These are phyloP conservation scores for Hirudinaria manillensis DNA, from an alignment of 2,888 invertebrate species.

Conservation along the genomic window DNA sequence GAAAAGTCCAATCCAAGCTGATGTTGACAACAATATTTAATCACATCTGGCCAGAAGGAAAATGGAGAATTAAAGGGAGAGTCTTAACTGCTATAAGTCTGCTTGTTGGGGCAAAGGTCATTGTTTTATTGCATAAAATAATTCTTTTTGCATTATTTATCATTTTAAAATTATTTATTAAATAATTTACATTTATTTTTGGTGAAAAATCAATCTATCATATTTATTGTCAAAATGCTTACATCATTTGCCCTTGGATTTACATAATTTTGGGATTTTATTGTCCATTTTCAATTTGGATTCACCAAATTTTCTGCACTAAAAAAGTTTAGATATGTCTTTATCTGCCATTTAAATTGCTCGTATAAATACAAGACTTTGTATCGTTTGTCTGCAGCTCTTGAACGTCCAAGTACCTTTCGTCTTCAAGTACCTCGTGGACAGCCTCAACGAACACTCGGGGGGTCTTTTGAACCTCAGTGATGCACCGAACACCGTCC, in stretches of 20 bases:
- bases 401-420: slow-evolving; percentile 89
- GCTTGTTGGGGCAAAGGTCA: slow-evolving; percentile 57
- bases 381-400: slow-evolving; percentile 57
- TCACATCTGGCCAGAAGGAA: slow-evolving; percentile 92
- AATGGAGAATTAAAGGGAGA: slow-evolving; percentile 67
- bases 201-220: no score
- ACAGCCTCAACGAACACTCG: slow-evolving; percentile 67
- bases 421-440: slow-evolving; percentile 86
- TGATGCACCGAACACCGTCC: slow-evolving; percentile 61
- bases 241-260: no score
- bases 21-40: slow-evolving; percentile 81
- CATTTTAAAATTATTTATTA: no score
- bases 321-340: no score
- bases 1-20: slow-evolving; percentile 15
- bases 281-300: no score
- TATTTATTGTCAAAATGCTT: no score
- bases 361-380: no score
- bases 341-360: no score
- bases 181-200: no score
- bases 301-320: no score
- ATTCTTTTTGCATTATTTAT: no score
- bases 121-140: background rate
- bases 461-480: slow-evolving; percentile 62
- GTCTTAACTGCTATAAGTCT: slow-evolving; percentile 69
- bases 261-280: no score